A percentile compares a stretch with the other conserved stretches of the same genome.
Conservation (phyloP, 2,888 invertebrate genomes). For the Clunio marinus region DNA sequence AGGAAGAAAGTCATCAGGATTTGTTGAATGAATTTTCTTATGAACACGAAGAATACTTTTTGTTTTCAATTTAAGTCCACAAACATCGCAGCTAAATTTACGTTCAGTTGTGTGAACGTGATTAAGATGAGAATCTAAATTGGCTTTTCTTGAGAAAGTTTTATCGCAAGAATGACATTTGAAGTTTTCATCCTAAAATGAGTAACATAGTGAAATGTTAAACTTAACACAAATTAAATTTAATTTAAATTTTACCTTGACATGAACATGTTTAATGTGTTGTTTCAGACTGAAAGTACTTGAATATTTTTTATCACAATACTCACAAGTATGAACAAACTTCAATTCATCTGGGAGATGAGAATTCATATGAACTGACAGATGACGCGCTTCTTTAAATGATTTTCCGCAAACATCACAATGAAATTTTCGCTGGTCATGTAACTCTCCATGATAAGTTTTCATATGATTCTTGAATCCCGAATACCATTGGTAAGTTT, state of each 20-base stretch:
- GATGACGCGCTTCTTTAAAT: not conserved
- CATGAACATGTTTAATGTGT: conserved; percentile 7
- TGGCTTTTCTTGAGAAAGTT: conserved; percentile 6
- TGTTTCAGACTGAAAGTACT: not conserved
- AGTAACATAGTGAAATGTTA: not conserved
- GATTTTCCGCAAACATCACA: not conserved
- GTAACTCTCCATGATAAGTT: not conserved
- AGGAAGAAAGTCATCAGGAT: not conserved
- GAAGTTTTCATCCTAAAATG: not conserved
- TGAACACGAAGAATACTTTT: conserved; percentile 2
- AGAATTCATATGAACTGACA: not conserved
- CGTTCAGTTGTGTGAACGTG: not conserved
- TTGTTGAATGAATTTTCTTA: conserved; percentile 11
- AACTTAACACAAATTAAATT: not conserved
- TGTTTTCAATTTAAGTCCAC: not conserved
- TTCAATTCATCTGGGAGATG: conserved; percentile 9
- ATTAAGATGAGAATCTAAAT: not conserved
- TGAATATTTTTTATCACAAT: not conserved
- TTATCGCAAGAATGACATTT: not conserved
- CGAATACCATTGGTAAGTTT: not conserved
- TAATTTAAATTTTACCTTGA: not conserved
- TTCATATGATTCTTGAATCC: not conserved
- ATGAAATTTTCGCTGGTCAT: not conserved
- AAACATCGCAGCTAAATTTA: not conserved
- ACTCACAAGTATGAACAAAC: not conserved